phyloP scores from a whole-genome alignment of 2,113 vertebrate species.

The Antechinus flavipes region DNA sequence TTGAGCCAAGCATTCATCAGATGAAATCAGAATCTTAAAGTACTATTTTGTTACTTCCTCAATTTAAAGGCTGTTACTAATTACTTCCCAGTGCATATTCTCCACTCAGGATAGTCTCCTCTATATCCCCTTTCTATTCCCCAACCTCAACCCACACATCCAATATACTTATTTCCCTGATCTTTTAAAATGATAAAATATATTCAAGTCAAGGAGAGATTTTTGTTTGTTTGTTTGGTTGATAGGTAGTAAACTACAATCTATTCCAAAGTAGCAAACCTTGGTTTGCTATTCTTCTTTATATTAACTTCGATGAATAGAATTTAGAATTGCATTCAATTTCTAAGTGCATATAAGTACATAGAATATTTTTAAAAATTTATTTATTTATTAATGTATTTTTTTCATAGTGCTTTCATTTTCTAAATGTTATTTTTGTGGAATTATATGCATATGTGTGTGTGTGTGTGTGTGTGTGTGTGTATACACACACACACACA shows the following conservation, averaged over 20 bases:
- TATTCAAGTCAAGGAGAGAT: not conserved
- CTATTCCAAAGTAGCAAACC: not conserved
- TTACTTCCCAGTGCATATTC: not conserved
- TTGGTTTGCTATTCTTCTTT: not conserved
- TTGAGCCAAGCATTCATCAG: not conserved
- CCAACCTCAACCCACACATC: not conserved
- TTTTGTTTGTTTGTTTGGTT: not conserved
- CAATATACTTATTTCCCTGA: not conserved
- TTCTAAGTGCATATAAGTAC: not conserved
- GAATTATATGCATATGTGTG: not conserved
- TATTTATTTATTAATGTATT: not conserved
- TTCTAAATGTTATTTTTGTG: too few relatives aligned
- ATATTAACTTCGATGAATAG: not conserved
- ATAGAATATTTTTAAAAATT: not conserved
- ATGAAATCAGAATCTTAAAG: not conserved
- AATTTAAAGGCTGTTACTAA: not conserved
- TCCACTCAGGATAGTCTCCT: not conserved
- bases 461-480: too few relatives aligned
- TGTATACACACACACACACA: too few relatives aligned
- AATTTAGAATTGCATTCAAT: not conserved
- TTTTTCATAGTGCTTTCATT: not conserved
- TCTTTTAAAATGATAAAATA: not conserved
- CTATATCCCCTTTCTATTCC: not conserved
- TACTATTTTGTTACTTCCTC: not conserved
- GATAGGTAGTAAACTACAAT: accelerated